Evolutionary conservation across 2,797 vertebrate genomes (phyloP), one percentile per base, ranked within the genome.

Genomic region (Centropyge bicolor): DNA sequence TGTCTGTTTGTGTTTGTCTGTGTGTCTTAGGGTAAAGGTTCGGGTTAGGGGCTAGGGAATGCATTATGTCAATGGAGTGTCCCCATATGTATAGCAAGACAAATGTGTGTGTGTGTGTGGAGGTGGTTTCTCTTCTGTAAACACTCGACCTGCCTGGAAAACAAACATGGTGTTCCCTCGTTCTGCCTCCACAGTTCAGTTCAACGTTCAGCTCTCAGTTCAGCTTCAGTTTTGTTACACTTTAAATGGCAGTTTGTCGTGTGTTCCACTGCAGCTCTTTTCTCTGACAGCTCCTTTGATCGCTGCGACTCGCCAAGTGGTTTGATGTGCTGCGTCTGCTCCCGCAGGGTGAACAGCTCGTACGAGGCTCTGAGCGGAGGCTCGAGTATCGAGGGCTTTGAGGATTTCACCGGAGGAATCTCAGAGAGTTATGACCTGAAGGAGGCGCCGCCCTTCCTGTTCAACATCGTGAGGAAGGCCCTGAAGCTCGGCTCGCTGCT

Each of bases 361-460:
- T 97, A 98, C 0, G 96, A 98, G 80, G 95, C 95, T 1, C 94
- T 97, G 12, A 94, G 92, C 0, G 96, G 97, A 5, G 96, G 97
- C 0, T 91, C 91, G 45, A 95, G 96, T 78, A 96, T 93, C 0
- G 96, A 98, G 76, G 97, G 96, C 40, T 97, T 97, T 0, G 96
- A 97, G 84, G 97, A 98, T 81, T 97, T 98, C 90, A 97, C 97
- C 0, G 96, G 97, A 19, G 96, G 97, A 36, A 96, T 98, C 14
- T 93, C 96, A 0, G 97, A 97, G 87, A 95, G 91, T 92, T 98
- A 93, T 1, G 93, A 96, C 64, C 83, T 97, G 72, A 89, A 63
- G 70, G 93, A 94, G 48, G 92, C 96, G 5, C 96, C 96, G 0
- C 84, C 92, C 5, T 86, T 91, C 78, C 93, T 98, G 75, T 97